Base-by-base conservation (phyloP, 1,140 invertebrate species). In the Dryas iulia region DNA sequence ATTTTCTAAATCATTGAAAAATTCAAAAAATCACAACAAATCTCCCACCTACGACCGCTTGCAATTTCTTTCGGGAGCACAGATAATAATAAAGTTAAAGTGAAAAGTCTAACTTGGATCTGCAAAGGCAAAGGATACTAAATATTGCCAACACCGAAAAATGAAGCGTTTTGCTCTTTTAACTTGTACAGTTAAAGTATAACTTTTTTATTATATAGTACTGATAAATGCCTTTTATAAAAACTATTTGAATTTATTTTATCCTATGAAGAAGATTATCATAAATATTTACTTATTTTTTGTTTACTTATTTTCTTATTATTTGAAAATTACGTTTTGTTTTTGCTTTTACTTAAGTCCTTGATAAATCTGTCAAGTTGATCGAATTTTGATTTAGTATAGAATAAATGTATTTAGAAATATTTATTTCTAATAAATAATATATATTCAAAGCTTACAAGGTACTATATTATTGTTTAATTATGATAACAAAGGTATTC, bases 1-100 rank as follows among this genome's bases (percentile, higher is more conserved):
- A 64, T 57, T 14, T 26, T 28, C 60, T 66, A 77, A 76, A 74
- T 73, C 60, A 81, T 67, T 47, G 35, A 65, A 59, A 69, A 61
- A 68, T 66, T 76, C 66, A 75, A 84, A 84, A 83, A 84, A 84
- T 74, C 81, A 85, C 81, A 88, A 88, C 84, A 88, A 86, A 86
- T 82, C 77, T 84, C 78, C 77, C 77, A 82, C 78, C 76, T 74
- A 79, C 78, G 69, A 70, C 79, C 75, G 77, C 76, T 83, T 82
- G 78, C 80, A 83, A 79, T 78, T 84, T 81, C 74, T 66, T 69
- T 21, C 23, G 57, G 58, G 26, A 71, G 47, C 65, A 73, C 69
- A 77, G 69, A 74, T 28, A 63, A 66, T 58, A 65, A 21, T 52
- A 26, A 64, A 31, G 18, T 23, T 47, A 54, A 53, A 66, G n/a